Base-by-base conservation (phyloP, 2,797 vertebrate species). In the Okamejei kenojei region DNA sequence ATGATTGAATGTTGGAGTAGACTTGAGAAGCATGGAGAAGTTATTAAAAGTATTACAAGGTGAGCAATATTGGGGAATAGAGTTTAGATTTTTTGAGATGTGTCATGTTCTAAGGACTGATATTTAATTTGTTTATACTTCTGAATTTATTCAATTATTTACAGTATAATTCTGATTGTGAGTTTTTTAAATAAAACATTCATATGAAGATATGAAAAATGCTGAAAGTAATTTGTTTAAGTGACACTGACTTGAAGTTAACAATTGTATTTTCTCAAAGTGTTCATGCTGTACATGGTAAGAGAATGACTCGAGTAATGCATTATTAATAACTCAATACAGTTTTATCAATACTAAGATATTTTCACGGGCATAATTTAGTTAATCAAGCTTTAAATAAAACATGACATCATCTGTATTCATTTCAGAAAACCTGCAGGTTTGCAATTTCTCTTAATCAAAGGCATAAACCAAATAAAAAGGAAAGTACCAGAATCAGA, bases 321-420 rank as follows among this genome's bases (percentile, higher is more conserved):
- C 84, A 88, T 88, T 88, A 88, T 88, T 88, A 38, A 65, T 35
- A 35, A 88, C 17, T 88, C 84, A 68, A 88, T 88, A 35, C 29
- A 65, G 63, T 21, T 68, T 88, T 88, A 88, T 68, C 84, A 68
- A 68, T 68, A 88, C 61, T 88, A 68, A 88, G 68, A 88, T 68
- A 17, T 68, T 88, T 88, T 35, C 84, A 88, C 1, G 17, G 9
- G 17, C 63, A 68, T 88, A 68, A 88, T 35, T 88, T 35, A 35
- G 7, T 68, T n/a, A 32, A 9, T 63, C 63, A 88, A 88, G n/a
- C n/a, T 68, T 88, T 88, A 68, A 88, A 88, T 88, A 88, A 88
- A 88, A 88, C 63, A 88, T 68, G n/a, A 35, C 32, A 65, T 88
- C 61, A 88, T 35, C 19, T 88, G n/a, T n/a, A 0, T 88, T 61